These are phyloP conservation scores for Galendromus occidentalis DNA, from an alignment of 1,140 invertebrate genomes.

Conservation along the genomic window DNA sequence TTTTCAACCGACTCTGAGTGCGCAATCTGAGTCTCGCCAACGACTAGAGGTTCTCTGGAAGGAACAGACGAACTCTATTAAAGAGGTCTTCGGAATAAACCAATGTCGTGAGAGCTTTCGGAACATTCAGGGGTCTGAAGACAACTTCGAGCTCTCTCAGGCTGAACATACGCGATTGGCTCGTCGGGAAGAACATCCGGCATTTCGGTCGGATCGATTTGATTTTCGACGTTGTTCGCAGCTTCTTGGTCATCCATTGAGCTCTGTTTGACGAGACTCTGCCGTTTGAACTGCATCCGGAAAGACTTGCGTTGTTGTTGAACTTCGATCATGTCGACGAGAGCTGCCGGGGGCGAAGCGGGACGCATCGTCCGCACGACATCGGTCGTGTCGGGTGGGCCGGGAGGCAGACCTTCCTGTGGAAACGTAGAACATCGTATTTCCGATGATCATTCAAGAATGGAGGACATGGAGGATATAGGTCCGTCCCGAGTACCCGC, in stretches of 20 bases:
- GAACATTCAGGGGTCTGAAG: too few relatives aligned
- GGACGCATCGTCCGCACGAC: slow-evolving; percentile 77
- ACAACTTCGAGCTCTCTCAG: too few relatives aligned
- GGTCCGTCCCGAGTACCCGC: too few relatives aligned
- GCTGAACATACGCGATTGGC: slow-evolving; percentile 16
- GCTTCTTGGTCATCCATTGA: slow-evolving; percentile 54
- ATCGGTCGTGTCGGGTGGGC: slow-evolving; percentile 79
- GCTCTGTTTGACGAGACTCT: slow-evolving; percentile 76
- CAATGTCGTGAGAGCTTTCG: too few relatives aligned
- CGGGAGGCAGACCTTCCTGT: slow-evolving; percentile 40
- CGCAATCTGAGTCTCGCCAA: background rate
- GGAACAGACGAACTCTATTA: too few relatives aligned
- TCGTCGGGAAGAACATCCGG: slow-evolving; percentile 20
- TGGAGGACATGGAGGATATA: too few relatives aligned
- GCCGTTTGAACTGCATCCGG: slow-evolving; percentile 36
- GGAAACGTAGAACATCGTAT: too few relatives aligned
- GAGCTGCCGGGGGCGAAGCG: slow-evolving; percentile 78
- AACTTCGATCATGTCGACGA: slow-evolving; percentile 69
- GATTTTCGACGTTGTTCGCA: slow-evolving; percentile 3
- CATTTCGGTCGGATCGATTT: background rate
- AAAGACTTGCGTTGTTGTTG: slow-evolving; percentile 50
- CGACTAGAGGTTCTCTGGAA: slow-evolving; percentile 12
- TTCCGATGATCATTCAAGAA: too few relatives aligned
- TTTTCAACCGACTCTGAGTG: slow-evolving; percentile 15
- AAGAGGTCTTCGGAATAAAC: too few relatives aligned